Evolutionary conservation across 30 jellyfish, hydroid and myxozoan species (phyloP), one percentile per base, ranked within the genome.

Genomic region (Rhopilema esculentum): DNA sequence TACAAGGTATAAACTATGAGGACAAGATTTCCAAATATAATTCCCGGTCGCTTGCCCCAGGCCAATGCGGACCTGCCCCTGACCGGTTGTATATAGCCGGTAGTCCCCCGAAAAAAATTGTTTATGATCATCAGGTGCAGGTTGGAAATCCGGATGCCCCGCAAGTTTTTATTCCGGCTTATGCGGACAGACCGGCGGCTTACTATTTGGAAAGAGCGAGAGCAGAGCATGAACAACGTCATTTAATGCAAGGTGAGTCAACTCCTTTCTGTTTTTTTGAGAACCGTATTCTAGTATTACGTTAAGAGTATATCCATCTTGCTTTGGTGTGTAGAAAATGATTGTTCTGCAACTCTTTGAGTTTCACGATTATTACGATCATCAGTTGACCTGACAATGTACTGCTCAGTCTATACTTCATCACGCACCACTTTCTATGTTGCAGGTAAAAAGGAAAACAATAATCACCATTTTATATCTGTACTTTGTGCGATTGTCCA

Each of bases 41-140:
- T 66, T 67, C 61, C 50, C 93, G 97, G 6, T 93, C 98, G 23
- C 77, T 88, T 4, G 97, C 98, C 0, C 97, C 97, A 4, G 96
- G 96, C 12, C 96, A 85, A 52, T 65, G 96, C 28, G 97, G 93
- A 17, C 94, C 97, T 7, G 68, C 77, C 12, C 85, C 88, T 18
- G 96, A 85, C 25, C 40, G 78, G 23, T 19, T 84, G 61, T 85
- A 83, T 32, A 23, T 85, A 75, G 89, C 96, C 6, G 92, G 92
- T 20, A 52, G 92, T 69, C 96, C 96, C 17, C 96, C 95, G 12
- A 91, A 77, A 77, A 74, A 62, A 49, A 85, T 74, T 61, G 64
- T 73, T 4, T 74, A 85, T 50, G 94, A 85, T 15, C 83, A 49
- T 18, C 80, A 73, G 30, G 51, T 69, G 50, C 77, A 40, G 57